Conservation (phyloP, 2,113 vertebrate species). For the Pelusios castaneus region DNA sequence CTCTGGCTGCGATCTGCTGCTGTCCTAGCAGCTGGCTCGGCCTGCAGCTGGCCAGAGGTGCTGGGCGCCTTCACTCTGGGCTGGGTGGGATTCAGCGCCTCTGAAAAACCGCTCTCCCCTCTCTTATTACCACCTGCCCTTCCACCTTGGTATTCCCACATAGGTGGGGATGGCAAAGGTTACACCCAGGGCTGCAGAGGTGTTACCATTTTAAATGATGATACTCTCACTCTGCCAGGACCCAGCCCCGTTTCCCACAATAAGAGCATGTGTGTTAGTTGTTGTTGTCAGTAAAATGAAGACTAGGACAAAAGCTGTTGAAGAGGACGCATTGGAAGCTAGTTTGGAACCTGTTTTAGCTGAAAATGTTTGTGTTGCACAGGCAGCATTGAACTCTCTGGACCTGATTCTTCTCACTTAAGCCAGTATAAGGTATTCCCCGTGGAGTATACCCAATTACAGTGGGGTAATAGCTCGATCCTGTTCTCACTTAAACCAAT, state of each 20-base stretch:
- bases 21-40: not conserved
- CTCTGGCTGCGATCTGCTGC: no score
- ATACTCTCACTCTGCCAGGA: not conserved
- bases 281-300: not conserved
- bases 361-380: not conserved
- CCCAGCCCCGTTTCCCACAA: not conserved
- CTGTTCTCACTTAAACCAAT: not conserved
- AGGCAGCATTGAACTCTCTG: not conserved
- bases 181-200: not conserved
- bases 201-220: not conserved
- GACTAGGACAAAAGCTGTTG: not conserved
- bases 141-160: not conserved
- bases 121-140: not conserved
- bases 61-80: no score
- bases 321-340: not conserved
- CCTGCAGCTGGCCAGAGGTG: not conserved
- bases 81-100: not conserved
- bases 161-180: not conserved
- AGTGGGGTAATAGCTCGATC: not conserved
- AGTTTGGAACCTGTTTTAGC: not conserved
- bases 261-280: not conserved
- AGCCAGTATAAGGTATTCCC: not conserved
- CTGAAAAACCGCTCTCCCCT: not conserved
- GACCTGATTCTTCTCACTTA: not conserved
- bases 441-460: not conserved